A percentile compares a stretch with the other conserved stretches of the same genome.
phyloP scores from a whole-genome alignment of 1,140 invertebrate species.

The Colletes gigas region DNA sequence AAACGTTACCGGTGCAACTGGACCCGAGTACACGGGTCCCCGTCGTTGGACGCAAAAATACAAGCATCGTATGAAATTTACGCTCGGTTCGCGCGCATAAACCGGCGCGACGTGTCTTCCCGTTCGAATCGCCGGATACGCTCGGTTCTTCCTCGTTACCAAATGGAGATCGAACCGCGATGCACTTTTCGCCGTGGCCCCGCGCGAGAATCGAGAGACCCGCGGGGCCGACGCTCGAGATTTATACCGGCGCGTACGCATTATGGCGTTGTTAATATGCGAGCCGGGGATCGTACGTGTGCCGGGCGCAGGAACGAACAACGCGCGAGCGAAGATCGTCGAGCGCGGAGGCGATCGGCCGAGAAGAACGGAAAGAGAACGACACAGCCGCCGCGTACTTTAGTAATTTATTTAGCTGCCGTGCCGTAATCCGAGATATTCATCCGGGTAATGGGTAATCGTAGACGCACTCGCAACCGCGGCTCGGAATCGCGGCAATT shows the following conservation, averaged over 20 bases:
- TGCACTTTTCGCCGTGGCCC: not conserved
- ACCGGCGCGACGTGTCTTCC: not conserved
- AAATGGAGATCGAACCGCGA: conserved; percentile 37
- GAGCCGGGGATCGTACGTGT: conserved; percentile 1
- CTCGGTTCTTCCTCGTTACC: conserved; percentile 34
- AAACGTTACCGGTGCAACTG: conserved; percentile 40
- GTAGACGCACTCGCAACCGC: conserved; percentile 56
- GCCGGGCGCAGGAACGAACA: no score
- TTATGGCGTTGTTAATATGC: conserved; percentile 55
- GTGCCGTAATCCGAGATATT: conserved; percentile 60
- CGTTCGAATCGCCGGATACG: not conserved
- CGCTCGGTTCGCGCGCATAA: conserved; percentile 12
- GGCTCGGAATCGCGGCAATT: conserved; percentile 58
- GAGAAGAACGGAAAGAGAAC: not conserved
- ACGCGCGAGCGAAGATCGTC: no score
- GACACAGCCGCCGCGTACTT: not conserved
- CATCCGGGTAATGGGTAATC: conserved; percentile 64
- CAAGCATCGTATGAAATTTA: conserved; percentile 24
- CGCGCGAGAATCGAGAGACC: conserved; percentile 4
- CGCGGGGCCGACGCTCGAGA: conserved; percentile 4
- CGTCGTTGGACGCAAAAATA: conserved; percentile 27
- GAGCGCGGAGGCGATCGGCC: not conserved
- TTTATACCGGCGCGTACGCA: conserved; percentile 27
- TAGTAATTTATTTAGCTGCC: conserved; percentile 58
- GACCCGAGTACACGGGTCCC: conserved; percentile 16